Conservation (phyloP, 2,888 invertebrate species). For the Agriopis aurantiaria region DNA sequence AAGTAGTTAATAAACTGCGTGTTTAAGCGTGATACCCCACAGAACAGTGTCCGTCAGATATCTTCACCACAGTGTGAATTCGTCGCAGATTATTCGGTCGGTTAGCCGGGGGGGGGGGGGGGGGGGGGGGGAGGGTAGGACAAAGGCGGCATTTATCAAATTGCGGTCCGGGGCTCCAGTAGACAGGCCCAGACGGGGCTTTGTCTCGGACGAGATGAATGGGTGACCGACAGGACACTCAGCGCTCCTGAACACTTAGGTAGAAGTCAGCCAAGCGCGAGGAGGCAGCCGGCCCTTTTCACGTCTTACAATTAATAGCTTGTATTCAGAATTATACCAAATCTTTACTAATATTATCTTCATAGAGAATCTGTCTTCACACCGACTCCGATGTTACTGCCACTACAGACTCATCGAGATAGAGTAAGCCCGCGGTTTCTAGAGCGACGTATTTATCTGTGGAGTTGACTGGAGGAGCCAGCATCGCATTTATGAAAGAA, state of each 20-base stretch:
- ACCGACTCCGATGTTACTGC: neutral
- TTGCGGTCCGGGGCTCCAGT: neutral
- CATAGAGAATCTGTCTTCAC: neutral
- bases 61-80: neutral
- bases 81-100: slow-evolving; percentile 2
- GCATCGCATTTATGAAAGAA: neutral
- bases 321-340: neutral
- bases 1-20: too few relatives aligned
- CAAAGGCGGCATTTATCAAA: slow-evolving; percentile 15
- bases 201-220: slow-evolving; percentile 9
- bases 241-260: neutral
- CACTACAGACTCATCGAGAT: neutral
- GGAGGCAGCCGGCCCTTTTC: too few relatives aligned
- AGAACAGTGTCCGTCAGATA: neutral
- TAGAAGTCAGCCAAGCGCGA: neutral
- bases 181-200: neutral
- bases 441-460: neutral
- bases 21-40: neutral
- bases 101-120: neutral
- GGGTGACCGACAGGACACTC: neutral
- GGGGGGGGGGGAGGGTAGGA: too few relatives aligned
- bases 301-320: neutral
- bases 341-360: neutral
- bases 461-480: neutral
- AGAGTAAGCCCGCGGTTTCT: neutral